phyloP scores from a whole-genome alignment of 2,113 vertebrate species.

The Struthidea cinerea region DNA sequence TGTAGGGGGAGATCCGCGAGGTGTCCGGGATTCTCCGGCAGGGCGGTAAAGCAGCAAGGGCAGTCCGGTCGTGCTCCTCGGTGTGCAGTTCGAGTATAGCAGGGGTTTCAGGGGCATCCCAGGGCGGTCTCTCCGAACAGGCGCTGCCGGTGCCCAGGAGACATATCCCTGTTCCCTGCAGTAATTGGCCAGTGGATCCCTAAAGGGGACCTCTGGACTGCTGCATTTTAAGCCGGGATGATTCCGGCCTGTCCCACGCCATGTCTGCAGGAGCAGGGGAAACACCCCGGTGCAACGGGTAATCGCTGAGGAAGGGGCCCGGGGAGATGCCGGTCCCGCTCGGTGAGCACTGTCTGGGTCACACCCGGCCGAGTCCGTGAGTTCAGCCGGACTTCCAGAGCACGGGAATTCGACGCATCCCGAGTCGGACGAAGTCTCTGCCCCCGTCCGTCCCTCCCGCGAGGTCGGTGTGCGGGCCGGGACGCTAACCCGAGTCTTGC shows the following conservation, averaged over 20 bases:
- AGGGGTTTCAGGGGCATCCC: too few relatives aligned
- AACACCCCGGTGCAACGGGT: background rate
- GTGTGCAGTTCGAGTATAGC: background rate
- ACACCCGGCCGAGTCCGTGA: background rate
- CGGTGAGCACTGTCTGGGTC: too few relatives aligned
- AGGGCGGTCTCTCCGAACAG: background rate
- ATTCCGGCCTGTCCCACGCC: too few relatives aligned
- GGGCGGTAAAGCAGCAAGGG: too few relatives aligned
- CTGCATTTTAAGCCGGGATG: background rate
- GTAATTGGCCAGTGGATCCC: background rate
- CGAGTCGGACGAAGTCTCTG: background rate
- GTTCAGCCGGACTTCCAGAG: background rate
- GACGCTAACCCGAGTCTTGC: too few relatives aligned
- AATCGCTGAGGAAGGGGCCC: too few relatives aligned
- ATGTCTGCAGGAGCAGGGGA: background rate
- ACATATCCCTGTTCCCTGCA: background rate
- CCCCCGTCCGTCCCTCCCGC: fast-evolving
- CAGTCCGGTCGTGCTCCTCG: too few relatives aligned
- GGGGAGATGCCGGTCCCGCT: too few relatives aligned
- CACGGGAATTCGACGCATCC: background rate
- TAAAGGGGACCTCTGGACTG: background rate
- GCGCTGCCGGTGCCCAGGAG: too few relatives aligned
- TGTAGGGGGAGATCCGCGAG: too few relatives aligned
- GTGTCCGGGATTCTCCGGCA: too few relatives aligned
- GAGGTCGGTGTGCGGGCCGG: too few relatives aligned